phyloP scores from a whole-genome alignment of 2,888 invertebrate genomes.

The Pycnomerus fuliginosus region DNA sequence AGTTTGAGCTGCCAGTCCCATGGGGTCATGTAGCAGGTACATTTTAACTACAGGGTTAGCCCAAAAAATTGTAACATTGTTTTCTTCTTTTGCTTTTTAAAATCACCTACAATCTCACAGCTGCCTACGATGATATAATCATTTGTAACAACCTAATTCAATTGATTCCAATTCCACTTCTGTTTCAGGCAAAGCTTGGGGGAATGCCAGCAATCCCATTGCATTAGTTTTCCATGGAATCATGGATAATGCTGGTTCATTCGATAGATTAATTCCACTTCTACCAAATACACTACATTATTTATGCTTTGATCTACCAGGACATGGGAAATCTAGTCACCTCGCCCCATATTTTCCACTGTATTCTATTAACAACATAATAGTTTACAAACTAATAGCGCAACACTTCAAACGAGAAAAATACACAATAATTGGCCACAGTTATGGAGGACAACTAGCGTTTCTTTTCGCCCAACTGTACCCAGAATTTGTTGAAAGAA shows the following conservation, averaged over 20 bases:
- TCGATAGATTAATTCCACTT: slow-evolving; percentile 58
- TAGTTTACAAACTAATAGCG: slow-evolving; percentile 40
- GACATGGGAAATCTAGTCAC: slow-evolving; percentile 61
- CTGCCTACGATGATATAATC: too few relatives aligned
- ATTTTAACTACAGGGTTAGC: neutral
- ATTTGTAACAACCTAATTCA: too few relatives aligned
- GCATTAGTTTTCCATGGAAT: slow-evolving; percentile 62
- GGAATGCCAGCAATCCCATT: slow-evolving; percentile 56
- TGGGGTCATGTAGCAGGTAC: slow-evolving; percentile 38
- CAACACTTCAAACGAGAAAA: slow-evolving; percentile 42
- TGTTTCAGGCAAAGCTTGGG: slow-evolving; percentile 62
- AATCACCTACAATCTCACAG: too few relatives aligned
- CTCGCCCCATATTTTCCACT: slow-evolving; percentile 50
- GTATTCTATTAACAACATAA: slow-evolving; percentile 51
- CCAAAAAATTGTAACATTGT: neutral
- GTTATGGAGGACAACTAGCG: slow-evolving; percentile 56
- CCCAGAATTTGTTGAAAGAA: slow-evolving; percentile 50
- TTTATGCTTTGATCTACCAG: slow-evolving; percentile 59
- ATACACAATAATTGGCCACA: slow-evolving; percentile 47
- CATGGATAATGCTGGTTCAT: slow-evolving; percentile 62
- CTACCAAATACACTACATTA: slow-evolving; percentile 54
- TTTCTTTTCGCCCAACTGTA: slow-evolving; percentile 48
- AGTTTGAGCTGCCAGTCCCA: too few relatives aligned
- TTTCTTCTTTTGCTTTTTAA: slow-evolving; percentile 2
- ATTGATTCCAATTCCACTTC: too few relatives aligned